Base-by-base conservation (phyloP, 2,888 invertebrate species). In the Lissocephala sabroskyi region DNA sequence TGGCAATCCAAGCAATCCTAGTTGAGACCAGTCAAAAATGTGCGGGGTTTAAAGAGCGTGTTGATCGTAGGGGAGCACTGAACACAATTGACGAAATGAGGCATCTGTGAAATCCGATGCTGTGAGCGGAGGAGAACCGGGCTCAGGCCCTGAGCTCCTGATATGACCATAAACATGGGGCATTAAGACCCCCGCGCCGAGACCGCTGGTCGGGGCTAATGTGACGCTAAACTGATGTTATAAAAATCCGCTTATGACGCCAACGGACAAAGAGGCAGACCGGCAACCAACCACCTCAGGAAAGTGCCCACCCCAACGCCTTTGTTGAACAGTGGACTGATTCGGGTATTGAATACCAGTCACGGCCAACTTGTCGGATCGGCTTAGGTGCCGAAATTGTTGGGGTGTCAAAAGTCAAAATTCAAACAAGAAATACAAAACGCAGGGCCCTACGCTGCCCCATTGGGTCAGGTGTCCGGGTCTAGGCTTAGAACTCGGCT, bases 401-500 rank as follows among this genome's bases (percentile, higher is more conserved):
- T 30, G 29, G 47, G 41, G 29, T 43, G 41, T 37, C 28, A 51
- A 45, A 56, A 76, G 65, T 68, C 71, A 57, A 61, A 77, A 77
- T 73, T 70, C 71, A 58, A 65, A 62, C 68, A 55, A 19, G 5
- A 19, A 9, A 10, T 23, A 10, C 4, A 39, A 40, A 18, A 18
- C 41, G 18, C 26, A 40, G 48, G 63, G 52, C 30, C 30, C 29
- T 19, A 19, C 28, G 28, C 10, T 9, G 26, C 30, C 42, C 39
- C 36, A 49, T 56, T 33, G 49, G 10, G 68, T 76, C 68, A 77
- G 71, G 78, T 73, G 71, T 77, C 71, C 59, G 59, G 70, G 77
- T 77, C 75, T 62, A 73, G 77, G 77, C 78, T 74, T 75, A 73
- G n/a, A n/a, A n/a, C n/a, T n/a, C n/a, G 77, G 75, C 55, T 71